A percentile compares a stretch with the other conserved stretches of the same genome.
Evolutionary conservation across 1,140 invertebrate species (phyloP).

Genomic region (Sinella curviseta): DNA sequence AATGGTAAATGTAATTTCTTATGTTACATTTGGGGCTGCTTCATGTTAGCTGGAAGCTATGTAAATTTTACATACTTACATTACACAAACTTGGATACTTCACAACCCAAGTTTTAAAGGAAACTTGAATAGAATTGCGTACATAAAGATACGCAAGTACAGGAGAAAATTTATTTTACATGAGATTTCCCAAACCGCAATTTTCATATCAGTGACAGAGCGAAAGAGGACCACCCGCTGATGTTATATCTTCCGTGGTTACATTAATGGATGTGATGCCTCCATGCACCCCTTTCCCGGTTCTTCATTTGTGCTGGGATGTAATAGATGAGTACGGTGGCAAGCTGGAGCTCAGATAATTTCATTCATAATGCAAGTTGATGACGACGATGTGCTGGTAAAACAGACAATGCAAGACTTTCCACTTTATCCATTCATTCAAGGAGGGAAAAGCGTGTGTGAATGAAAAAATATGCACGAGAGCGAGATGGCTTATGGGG

Average conservation of each 20-base stretch:
- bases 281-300: neutral
- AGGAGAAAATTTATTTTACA: too few species aligned
- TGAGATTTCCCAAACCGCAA: conserved; percentile 11
- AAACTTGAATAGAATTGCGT: too few species aligned
- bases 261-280: neutral
- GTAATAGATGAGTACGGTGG: neutral
- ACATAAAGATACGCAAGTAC: too few species aligned
- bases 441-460: neutral
- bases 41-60: neutral
- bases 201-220: conserved; percentile 11
- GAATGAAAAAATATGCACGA: neutral
- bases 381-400: neutral
- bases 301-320: neutral
- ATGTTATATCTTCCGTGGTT: neutral
- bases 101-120: too few species aligned
- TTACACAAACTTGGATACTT: too few species aligned
- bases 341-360: neutral
- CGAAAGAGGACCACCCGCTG: neutral
- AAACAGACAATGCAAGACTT: neutral
- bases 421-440: neutral
- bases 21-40: neutral
- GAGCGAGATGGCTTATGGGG: neutral
- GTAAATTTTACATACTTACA: neutral
- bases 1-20: neutral
- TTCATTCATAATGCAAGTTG: conserved; percentile 11